Evolutionary conservation across 2,113 vertebrate genomes (phyloP).

Genomic region (Oryzias melastigma): DNA sequence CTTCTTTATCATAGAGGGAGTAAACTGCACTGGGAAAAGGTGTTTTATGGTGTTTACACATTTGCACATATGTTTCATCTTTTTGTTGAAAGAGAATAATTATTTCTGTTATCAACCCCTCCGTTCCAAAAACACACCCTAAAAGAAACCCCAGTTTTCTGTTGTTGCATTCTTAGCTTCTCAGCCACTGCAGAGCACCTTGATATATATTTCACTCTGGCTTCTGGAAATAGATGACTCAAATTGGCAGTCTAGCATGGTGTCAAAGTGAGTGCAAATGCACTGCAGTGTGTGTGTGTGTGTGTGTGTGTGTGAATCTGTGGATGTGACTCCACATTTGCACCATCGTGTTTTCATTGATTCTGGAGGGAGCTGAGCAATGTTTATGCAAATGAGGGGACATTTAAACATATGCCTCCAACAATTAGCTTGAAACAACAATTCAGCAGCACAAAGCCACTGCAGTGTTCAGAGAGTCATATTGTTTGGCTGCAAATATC

Average conservation of each 20-base stretch:
- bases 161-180: conserved; percentile 4
- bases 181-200: conserved; percentile 44
- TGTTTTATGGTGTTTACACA: too few species aligned
- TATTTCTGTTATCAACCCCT: not conserved
- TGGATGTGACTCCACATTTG: conserved; percentile 11
- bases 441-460: conserved; percentile 54
- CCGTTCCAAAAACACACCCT: not conserved
- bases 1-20: too few species aligned
- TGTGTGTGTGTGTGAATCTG: conserved; percentile 1
- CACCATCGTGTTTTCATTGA: conserved; percentile 51
- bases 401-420: conserved; percentile 66
- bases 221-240: conserved; percentile 56
- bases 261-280: conserved; percentile 51
- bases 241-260: conserved; percentile 11
- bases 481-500: conserved; percentile 43
- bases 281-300: not conserved
- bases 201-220: conserved; percentile 66
- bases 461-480: conserved; percentile 23
- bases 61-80: too few species aligned
- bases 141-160: not conserved
- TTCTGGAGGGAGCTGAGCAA: conserved; percentile 60
- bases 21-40: too few species aligned
- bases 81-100: too few species aligned
- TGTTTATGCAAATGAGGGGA: conserved; percentile 71
- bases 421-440: conserved; percentile 66